These are phyloP conservation scores for Micrasema longulum DNA, from an alignment of 1,140 invertebrate species.

Conservation along the genomic window DNA sequence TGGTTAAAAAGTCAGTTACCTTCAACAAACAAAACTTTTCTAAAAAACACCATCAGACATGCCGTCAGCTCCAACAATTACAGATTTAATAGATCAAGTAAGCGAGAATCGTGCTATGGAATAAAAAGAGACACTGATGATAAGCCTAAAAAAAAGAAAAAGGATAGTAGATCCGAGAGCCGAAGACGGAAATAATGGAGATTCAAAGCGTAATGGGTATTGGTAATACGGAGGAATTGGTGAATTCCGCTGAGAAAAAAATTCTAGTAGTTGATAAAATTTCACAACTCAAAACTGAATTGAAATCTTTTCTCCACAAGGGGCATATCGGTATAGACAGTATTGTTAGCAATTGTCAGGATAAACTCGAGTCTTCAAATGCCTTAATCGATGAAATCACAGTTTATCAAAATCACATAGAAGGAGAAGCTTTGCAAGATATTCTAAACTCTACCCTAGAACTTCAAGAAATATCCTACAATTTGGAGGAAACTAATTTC, in stretches of 20 bases:
- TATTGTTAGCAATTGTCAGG: constrained; percentile 66
- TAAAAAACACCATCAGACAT: constrained; percentile 66
- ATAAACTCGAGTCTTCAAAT: constrained; percentile 65
- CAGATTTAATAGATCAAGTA: constrained; percentile 17
- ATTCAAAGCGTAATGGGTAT: constrained; percentile 52
- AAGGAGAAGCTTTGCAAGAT: constrained; percentile 70
- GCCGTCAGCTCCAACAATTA: constrained; percentile 64
- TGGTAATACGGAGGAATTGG: constrained; percentile 9
- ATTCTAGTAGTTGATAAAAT: constrained; percentile 68
- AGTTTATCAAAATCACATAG: constrained; percentile 66
- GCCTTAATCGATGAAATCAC: constrained; percentile 66
- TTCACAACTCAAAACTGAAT: constrained; percentile 68
- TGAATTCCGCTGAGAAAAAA: constrained; percentile 64
- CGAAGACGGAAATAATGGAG: constrained; percentile 59
- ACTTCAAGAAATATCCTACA: constrained; percentile 66
- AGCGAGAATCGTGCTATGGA: constrained; percentile 30
- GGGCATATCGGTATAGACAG: constrained; percentile 69
- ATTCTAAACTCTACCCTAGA: constrained; percentile 69
- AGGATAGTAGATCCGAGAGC: constrained; percentile 16
- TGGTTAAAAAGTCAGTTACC: constrained; percentile 71
- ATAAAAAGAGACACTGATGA: constrained; percentile 52
- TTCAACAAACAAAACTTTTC: constrained; percentile 72
- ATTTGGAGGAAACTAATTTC: constrained; percentile 68
- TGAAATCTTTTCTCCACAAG: constrained; percentile 67
- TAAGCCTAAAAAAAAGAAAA: constrained; percentile 58